phyloP scores from a whole-genome alignment of 2,797 vertebrate species.

The Sebastes melanostomus region DNA sequence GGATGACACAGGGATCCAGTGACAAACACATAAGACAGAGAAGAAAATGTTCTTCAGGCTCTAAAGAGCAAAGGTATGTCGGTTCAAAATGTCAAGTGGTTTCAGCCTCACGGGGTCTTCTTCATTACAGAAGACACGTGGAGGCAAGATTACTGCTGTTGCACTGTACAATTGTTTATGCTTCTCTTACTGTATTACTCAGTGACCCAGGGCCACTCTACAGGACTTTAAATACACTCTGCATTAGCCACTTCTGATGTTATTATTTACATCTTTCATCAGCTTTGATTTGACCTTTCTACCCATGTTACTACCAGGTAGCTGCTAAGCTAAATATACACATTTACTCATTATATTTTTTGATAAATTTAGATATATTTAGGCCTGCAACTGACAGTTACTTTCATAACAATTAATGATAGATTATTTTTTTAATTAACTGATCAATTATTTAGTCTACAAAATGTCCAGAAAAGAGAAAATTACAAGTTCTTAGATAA shows the following conservation, averaged over 20 bases:
- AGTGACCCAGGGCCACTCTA: neutral
- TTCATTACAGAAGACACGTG: neutral
- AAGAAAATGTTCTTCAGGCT: neutral
- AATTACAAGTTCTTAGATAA: neutral
- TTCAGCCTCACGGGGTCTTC: neutral
- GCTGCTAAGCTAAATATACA: neutral
- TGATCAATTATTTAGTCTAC: neutral
- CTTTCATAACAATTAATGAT: no score
- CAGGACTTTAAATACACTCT: neutral
- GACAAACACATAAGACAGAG: neutral
- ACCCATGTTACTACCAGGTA: neutral
- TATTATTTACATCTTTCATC: neutral
- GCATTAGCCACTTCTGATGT: neutral
- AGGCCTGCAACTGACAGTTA: neutral
- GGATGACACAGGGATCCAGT: slow-evolving; percentile 1
- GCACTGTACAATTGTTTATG: neutral
- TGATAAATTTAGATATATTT: neutral
- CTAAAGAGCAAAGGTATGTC: neutral
- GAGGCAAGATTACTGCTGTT: neutral
- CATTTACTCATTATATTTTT: neutral
- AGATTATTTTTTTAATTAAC: neutral
- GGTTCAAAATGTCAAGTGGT: neutral
- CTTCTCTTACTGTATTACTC: neutral
- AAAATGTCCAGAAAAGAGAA: neutral
- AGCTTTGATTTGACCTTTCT: neutral